phyloP scores from a whole-genome alignment of 2,888 invertebrate species.

The Scrobipalpa atriplicella region DNA sequence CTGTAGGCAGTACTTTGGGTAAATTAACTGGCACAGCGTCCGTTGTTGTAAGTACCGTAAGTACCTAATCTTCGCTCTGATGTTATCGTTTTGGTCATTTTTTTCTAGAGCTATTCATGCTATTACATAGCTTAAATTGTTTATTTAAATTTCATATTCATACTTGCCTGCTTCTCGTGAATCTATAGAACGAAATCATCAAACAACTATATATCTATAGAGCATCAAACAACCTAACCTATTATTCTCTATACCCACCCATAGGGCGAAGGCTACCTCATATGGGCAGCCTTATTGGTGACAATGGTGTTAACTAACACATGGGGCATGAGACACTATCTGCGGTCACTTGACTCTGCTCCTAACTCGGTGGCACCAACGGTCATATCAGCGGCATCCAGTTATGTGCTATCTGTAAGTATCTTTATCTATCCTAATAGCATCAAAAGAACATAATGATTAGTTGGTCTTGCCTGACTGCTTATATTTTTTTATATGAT shows the following conservation, averaged over 20 bases:
- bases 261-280: constrained; percentile 65
- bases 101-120: too few species aligned
- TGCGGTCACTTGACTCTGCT: constrained; percentile 83
- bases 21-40: constrained; percentile 82
- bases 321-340: constrained; percentile 84
- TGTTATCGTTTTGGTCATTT: too few species aligned
- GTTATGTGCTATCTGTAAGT: constrained; percentile 85
- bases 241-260: background rate
- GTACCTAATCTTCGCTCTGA: too few species aligned
- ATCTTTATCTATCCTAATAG: background rate
- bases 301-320: constrained; percentile 84
- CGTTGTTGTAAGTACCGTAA: constrained; percentile 63
- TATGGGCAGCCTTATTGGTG: constrained; percentile 59
- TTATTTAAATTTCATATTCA: too few species aligned
- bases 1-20: constrained; percentile 84
- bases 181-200: background rate
- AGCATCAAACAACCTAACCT: background rate
- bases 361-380: constrained; percentile 84
- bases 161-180: background rate
- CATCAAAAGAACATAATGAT: too few species aligned
- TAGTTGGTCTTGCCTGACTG: too few species aligned
- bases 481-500: too few species aligned
- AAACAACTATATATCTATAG: too few species aligned
- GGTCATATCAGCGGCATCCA: constrained; percentile 84
- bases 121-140: too few species aligned